phyloP scores from a whole-genome alignment of 2,113 vertebrate genomes.

The Corynorhinus townsendii region DNA sequence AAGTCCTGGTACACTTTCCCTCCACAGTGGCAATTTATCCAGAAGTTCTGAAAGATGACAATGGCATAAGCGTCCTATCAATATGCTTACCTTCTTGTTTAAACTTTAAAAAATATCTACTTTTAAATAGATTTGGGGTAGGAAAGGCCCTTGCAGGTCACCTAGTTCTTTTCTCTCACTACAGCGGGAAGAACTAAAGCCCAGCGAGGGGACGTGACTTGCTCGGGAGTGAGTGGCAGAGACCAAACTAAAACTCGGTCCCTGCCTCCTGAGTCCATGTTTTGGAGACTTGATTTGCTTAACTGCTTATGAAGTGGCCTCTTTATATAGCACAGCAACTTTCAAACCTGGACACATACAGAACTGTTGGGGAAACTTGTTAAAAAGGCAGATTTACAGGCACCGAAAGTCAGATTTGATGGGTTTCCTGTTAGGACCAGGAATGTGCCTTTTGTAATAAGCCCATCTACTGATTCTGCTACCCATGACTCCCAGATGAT shows the following conservation, averaged over 20 bases:
- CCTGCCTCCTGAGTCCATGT: not conserved
- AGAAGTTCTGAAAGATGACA: not conserved
- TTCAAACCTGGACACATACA: not conserved
- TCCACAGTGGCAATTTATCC: not conserved
- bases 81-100: not conserved
- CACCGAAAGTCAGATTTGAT: not conserved
- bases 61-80: not conserved
- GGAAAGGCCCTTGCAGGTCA: not conserved
- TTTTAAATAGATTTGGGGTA: not conserved
- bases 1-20: not conserved
- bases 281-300: not conserved
- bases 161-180: not conserved
- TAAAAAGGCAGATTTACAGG: not conserved
- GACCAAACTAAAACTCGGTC: not conserved
- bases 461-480: not conserved
- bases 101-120: not conserved
- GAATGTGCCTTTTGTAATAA: not conserved
- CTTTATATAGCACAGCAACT: not conserved
- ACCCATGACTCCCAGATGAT: accelerated
- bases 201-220: not conserved
- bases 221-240: not conserved
- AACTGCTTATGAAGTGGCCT: not conserved
- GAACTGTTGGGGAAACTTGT: not conserved
- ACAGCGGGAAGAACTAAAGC: not conserved
- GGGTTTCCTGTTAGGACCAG: no score